Conservation (phyloP, 2,797 vertebrate species). For the Balearica regulorum region DNA sequence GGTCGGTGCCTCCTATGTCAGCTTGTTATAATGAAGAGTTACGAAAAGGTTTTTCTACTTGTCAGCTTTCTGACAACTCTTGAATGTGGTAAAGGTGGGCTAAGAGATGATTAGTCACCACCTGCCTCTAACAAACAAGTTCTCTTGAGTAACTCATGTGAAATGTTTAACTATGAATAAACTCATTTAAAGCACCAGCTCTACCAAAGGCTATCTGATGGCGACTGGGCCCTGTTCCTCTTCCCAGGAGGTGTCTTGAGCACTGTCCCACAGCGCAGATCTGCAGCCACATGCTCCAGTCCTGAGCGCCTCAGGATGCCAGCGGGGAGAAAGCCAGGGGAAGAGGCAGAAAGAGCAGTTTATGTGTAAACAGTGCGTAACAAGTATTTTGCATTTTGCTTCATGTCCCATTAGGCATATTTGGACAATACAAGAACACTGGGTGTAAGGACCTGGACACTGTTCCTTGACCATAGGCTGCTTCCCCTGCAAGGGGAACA, state of each 20-base stretch:
- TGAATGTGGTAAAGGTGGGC: constrained; percentile 47
- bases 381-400: background rate
- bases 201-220: background rate
- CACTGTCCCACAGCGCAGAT: background rate
- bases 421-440: background rate
- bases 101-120: constrained; percentile 56
- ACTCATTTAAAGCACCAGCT: background rate
- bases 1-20: constrained; percentile 25
- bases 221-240: background rate
- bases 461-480: fast-evolving
- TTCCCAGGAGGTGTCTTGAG: background rate
- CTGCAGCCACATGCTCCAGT: background rate
- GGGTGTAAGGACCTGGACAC: background rate
- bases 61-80: constrained; percentile 37
- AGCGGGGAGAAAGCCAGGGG: background rate
- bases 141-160: constrained; percentile 21
- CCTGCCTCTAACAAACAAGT: constrained; percentile 49
- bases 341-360: background rate
- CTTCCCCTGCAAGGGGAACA: background rate
- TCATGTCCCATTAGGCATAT: background rate
- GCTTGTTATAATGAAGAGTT: constrained; percentile 39
- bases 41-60: constrained; percentile 39
- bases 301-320: background rate
- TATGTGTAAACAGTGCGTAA: background rate
- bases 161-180: constrained; percentile 29